These are phyloP conservation scores for Lophius piscatorius DNA, from an alignment of 2,113 vertebrate species.

Conservation along the genomic window DNA sequence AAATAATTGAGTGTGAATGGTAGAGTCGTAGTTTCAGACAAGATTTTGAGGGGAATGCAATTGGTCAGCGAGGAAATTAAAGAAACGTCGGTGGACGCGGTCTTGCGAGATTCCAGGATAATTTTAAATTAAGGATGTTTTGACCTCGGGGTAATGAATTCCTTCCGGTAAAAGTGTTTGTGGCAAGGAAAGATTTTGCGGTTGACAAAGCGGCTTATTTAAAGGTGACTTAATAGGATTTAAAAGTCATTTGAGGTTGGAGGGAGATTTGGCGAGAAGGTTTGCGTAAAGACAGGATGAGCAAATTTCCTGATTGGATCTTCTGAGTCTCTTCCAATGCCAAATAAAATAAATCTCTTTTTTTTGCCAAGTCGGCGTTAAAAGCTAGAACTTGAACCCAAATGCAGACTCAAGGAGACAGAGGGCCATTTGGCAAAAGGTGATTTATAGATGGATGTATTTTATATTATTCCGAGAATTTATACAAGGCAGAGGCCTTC, in stretches of 20 bases:
- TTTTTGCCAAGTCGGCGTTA: too few species aligned
- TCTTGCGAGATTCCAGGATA: conserved; percentile 42
- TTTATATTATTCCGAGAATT: too few species aligned
- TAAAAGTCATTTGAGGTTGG: background rate
- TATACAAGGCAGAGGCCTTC: too few species aligned
- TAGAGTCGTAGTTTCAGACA: conserved; percentile 35
- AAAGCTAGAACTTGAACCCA: too few species aligned
- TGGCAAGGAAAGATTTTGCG: conserved; percentile 31
- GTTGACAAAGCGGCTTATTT: conserved; percentile 15
- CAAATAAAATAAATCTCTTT: background rate
- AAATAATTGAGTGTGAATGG: conserved; percentile 37
- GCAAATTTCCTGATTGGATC: too few species aligned
- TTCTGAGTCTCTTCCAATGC: background rate
- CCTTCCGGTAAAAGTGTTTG: conserved; percentile 23
- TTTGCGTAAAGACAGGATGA: too few species aligned
- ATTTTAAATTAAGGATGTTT: conserved; percentile 39
- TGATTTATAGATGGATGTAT: too few species aligned
- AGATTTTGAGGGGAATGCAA: conserved; percentile 30
- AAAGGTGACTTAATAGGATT: conserved; percentile 12
- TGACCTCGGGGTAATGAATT: conserved; percentile 32
- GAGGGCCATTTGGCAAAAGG: too few species aligned
- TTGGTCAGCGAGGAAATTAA: conserved; percentile 40
- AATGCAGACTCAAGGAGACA: too few species aligned
- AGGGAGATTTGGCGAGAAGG: background rate
- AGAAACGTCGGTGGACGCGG: conserved; percentile 17